Base-by-base conservation (phyloP, 2,888 invertebrate genomes). In the Pammene aurita region DNA sequence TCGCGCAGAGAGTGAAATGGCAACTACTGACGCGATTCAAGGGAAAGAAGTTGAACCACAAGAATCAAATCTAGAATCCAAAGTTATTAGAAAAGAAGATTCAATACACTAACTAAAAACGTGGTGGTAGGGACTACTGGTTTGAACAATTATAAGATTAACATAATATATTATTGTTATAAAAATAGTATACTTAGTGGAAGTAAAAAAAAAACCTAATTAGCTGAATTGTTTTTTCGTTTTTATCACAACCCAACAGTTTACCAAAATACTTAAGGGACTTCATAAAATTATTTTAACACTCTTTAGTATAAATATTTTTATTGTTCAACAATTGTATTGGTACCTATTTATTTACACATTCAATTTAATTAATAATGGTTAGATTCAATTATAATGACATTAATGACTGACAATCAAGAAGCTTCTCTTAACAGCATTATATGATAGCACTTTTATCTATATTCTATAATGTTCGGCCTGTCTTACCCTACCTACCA, bases 281-380 rank as follows among this genome's bases (percentile, higher is more conserved):
- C 9, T 38, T 6, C 7, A 9, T 38, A 38, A 38, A 7, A 38
- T 38, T 9, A 50, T 18, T 50, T 5, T 0, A 18, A 50, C 10
- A 10, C n/a, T 26, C 26, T 57, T 63, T 54, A 54, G 44, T 57
- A 64, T 68, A 68, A 68, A 68, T 64, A 68, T 26, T 64, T 64
- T 57, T 64, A 68, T 68, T 68, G 63, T 58, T 68, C 68, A 68
- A 68, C 68, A 68, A 56, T 56, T 48, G 44, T 50, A 67, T 68
- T 68, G 63, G 44, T 67, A 67, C 56, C 57, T 58, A 64, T 64
- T 34, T 52, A 68, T 68, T 68, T 64, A 64, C 56, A 68, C 18
- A 52, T 68, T 64, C n/a, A 52, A 44, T 63, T 68, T 50, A 44
- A 68, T 68, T 50, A 56, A 57, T 50, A 67, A 56, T 48, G 62